Evolutionary conservation across 2,113 vertebrate genomes (phyloP).

Genomic region (Dissostichus mawsoni): DNA sequence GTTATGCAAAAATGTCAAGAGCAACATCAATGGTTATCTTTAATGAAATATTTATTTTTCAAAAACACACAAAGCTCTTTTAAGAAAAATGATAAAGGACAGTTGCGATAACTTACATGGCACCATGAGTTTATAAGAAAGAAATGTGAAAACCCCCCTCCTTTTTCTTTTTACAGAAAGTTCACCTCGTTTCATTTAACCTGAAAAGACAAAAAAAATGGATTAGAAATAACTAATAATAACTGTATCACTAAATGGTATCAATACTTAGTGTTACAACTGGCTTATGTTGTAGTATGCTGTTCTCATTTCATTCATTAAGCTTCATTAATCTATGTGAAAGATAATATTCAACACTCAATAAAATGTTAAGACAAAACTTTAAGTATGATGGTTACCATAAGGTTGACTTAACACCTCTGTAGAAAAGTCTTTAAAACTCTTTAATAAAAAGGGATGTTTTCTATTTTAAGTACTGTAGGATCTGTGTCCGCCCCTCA

Average conservation of each 20-base stretch:
- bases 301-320: neutral
- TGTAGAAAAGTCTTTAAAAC: neutral
- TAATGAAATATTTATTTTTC: slow-evolving; percentile 35
- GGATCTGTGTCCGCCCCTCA: neutral
- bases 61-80: slow-evolving; percentile 1
- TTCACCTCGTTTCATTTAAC: slow-evolving; percentile 73
- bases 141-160: neutral
- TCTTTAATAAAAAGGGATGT: neutral
- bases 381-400: neutral
- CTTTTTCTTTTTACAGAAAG: slow-evolving; percentile 8
- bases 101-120: slow-evolving; percentile 28
- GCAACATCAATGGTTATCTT: neutral
- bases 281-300: neutral
- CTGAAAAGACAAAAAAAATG: slow-evolving; percentile 63
- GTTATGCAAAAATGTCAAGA: neutral
- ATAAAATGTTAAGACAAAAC: too few relatives aligned
- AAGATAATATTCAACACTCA: too few relatives aligned
- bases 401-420: neutral
- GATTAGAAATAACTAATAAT: slow-evolving; percentile 4
- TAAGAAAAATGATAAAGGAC: neutral
- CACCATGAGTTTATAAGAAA: neutral
- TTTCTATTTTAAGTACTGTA: too few relatives aligned
- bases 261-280: neutral
- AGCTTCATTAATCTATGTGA: neutral
- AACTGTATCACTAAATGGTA: neutral